These are phyloP conservation scores for Melopsittacus undulatus DNA, from an alignment of 2,797 vertebrate species.

Conservation along the genomic window DNA sequence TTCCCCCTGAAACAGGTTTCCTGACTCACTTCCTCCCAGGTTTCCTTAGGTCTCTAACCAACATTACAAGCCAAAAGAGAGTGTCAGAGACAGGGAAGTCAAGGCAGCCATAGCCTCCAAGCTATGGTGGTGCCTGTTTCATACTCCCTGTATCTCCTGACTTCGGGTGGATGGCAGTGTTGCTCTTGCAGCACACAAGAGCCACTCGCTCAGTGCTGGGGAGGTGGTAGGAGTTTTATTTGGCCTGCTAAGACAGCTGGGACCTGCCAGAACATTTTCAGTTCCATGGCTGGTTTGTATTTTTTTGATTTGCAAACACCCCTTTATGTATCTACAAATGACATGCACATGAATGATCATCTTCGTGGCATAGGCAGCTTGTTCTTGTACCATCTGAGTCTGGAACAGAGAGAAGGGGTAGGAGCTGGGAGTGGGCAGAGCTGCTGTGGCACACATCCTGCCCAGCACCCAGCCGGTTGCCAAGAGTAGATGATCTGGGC, in stretches of 20 bases:
- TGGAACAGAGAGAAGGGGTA: background rate
- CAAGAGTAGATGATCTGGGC: background rate
- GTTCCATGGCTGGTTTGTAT: background rate
- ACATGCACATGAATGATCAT: background rate
- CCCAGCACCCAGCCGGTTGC: background rate
- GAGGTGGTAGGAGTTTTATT: background rate
- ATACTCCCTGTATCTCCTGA: background rate
- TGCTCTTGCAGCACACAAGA: background rate
- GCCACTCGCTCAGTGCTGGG: background rate
- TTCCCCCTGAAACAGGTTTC: slow-evolving; percentile 44
- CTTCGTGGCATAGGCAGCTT: background rate
- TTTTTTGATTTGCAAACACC: background rate
- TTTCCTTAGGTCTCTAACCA: slow-evolving; percentile 36
- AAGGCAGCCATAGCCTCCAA: background rate
- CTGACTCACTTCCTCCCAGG: slow-evolving; percentile 69
- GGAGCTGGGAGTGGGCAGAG: background rate
- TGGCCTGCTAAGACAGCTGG: background rate
- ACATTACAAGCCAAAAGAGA: background rate
- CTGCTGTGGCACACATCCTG: background rate
- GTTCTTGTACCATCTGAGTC: background rate
- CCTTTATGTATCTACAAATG: background rate
- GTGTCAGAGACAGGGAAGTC: background rate
- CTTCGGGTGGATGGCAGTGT: background rate
- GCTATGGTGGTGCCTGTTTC: background rate
- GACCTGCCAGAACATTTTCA: background rate